A percentile compares a stretch with the other conserved stretches of the same genome.
These are phyloP conservation scores for Leptopilina boulardi DNA, from an alignment of 1,140 invertebrate species.

Conservation along the genomic window DNA sequence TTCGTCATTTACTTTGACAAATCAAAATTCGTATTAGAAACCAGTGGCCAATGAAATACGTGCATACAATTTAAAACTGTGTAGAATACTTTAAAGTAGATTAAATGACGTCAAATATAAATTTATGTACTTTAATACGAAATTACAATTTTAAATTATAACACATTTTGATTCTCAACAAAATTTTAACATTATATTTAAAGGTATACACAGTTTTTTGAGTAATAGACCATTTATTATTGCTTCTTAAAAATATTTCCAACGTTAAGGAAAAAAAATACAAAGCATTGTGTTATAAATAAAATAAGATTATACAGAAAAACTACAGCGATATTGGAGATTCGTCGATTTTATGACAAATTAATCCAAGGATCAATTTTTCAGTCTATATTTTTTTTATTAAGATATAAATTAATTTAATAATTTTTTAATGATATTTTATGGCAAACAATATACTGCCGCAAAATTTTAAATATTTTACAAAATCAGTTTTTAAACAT, in stretches of 20 bases:
- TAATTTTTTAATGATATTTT: neutral
- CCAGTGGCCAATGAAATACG: neutral
- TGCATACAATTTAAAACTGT: neutral
- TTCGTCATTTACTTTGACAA: neutral
- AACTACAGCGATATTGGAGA: neutral
- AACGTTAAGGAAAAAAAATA: neutral
- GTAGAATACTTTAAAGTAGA: neutral
- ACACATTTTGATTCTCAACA: too few species aligned
- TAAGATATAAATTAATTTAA: slow-evolving; percentile 5
- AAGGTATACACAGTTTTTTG: too few species aligned
- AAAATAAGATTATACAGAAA: neutral
- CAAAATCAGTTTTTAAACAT: neutral
- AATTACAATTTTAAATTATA: too few species aligned
- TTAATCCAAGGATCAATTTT: neutral
- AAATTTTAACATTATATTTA: too few species aligned
- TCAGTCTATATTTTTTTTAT: slow-evolving; percentile 3
- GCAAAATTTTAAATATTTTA: neutral
- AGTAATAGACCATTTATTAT: neutral
- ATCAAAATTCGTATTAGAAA: neutral
- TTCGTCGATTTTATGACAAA: neutral
- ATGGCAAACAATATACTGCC: neutral
- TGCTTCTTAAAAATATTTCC: neutral
- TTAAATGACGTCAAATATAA: neutral
- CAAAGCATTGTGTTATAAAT: neutral
- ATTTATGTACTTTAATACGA: neutral